Conservation (phyloP, 2,797 vertebrate genomes). For the Pachyuromys duprasi region DNA sequence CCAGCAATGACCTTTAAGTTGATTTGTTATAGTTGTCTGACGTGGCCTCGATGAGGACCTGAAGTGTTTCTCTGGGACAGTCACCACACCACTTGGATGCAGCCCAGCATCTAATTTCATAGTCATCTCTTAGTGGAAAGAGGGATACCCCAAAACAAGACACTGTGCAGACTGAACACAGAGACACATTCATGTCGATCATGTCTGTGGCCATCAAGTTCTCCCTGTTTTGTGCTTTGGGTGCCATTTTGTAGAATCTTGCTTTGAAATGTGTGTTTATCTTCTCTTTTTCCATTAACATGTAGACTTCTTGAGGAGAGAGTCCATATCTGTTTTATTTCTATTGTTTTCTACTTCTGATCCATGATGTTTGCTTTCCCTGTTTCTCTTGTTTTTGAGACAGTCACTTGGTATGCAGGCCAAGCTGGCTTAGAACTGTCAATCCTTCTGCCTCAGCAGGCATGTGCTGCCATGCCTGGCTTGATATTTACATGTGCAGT, state of each 20-base stretch:
- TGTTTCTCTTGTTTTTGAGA: neutral
- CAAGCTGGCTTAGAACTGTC: neutral
- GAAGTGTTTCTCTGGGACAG: neutral
- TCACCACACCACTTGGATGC: neutral
- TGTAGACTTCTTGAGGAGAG: neutral
- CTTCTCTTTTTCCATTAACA: neutral
- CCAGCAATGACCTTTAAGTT: neutral
- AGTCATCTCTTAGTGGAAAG: neutral
- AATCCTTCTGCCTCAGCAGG: neutral
- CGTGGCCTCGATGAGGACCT: neutral
- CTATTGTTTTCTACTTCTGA: neutral
- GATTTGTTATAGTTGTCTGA: neutral
- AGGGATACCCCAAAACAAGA: neutral
- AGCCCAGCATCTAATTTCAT: neutral
- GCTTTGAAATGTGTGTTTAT: neutral
- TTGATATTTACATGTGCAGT: neutral
- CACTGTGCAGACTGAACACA: neutral
- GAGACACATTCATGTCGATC: neutral
- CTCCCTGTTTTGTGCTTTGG: neutral
- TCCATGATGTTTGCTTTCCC: neutral
- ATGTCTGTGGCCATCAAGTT: neutral
- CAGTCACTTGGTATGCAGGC: neutral
- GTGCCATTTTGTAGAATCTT: neutral
- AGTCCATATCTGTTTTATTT: neutral
- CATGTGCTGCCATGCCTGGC: neutral